These are phyloP conservation scores for Clivina fossor DNA, from an alignment of 2,888 invertebrate species.

Conservation along the genomic window DNA sequence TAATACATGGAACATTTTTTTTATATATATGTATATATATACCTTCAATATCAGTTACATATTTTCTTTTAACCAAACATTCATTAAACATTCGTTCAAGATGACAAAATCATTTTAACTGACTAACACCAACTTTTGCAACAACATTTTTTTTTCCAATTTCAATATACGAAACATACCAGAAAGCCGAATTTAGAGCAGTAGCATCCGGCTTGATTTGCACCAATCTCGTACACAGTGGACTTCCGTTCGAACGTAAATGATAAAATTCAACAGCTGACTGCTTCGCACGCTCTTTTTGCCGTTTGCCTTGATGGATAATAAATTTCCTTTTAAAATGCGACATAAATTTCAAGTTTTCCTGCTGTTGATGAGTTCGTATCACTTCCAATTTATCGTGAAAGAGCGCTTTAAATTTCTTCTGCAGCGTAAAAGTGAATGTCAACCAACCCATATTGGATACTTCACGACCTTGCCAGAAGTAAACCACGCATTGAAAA, in stretches of 20 bases:
- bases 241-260: slow-evolving; percentile 92
- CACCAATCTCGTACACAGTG: slow-evolving; percentile 87
- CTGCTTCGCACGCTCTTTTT: slow-evolving; percentile 43
- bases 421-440: slow-evolving; percentile 94
- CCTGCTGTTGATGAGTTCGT: slow-evolving; percentile 96
- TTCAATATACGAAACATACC: slow-evolving; percentile 60
- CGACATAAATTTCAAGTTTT: slow-evolving; percentile 96
- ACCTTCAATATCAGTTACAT: no score
- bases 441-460: slow-evolving; percentile 99
- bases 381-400: slow-evolving; percentile 92
- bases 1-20: neutral
- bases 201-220: slow-evolving; percentile 86
- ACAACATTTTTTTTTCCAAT: no score
- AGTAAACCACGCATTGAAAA: slow-evolving; percentile 96
- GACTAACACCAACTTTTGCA: no score
- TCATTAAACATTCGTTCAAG: no score
- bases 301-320: slow-evolving; percentile 82
- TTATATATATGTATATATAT: neutral
- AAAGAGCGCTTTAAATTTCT: slow-evolving; percentile 86
- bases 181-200: slow-evolving; percentile 90
- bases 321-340: slow-evolving; percentile 95
- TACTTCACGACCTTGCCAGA: slow-evolving; percentile 98
- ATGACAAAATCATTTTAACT: no score
- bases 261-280: slow-evolving; percentile 88
- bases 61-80: no score